Evolutionary conservation across 2,888 invertebrate species (phyloP).

Genomic region (Synergus itoensis): DNA sequence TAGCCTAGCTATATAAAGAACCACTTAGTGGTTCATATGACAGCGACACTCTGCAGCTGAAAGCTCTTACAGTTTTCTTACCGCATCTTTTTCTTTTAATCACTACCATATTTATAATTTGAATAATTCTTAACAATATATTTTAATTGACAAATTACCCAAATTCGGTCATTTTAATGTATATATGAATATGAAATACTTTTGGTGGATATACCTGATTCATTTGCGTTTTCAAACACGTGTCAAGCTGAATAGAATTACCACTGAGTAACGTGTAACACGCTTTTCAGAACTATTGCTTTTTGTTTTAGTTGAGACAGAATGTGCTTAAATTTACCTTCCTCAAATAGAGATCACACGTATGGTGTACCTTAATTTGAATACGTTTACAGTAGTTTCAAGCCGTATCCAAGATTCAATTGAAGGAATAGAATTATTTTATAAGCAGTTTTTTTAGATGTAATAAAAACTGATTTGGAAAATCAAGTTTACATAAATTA

Average conservation of each 20-base stretch:
- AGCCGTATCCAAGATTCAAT: slow-evolving; percentile 16
- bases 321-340: slow-evolving; percentile 31
- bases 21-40: not conserved
- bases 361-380: slow-evolving; percentile 33
- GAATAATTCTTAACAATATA: not conserved
- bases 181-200: not conserved
- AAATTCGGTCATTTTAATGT: too few species aligned
- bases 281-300: slow-evolving; percentile 29
- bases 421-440: not conserved
- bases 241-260: slow-evolving; percentile 21
- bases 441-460: not conserved
- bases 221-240: slow-evolving; percentile 21
- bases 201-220: not conserved
- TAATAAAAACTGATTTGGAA: slow-evolving; percentile 10
- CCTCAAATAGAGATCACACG: slow-evolving; percentile 37
- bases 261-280: slow-evolving; percentile 16
- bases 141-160: too few species aligned
- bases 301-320: slow-evolving; percentile 31
- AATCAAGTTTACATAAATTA: not conserved
- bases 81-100: not conserved
- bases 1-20: slow-evolving; percentile 14
- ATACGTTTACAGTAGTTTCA: slow-evolving; percentile 30
- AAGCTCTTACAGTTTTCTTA: not conserved
- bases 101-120: not conserved
- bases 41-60: slow-evolving; percentile 2